A percentile compares a stretch with the other conserved stretches of the same genome.
These are phyloP conservation scores for Mohoua ochrocephala DNA, from an alignment of 2,113 vertebrate genomes.

Conservation along the genomic window DNA sequence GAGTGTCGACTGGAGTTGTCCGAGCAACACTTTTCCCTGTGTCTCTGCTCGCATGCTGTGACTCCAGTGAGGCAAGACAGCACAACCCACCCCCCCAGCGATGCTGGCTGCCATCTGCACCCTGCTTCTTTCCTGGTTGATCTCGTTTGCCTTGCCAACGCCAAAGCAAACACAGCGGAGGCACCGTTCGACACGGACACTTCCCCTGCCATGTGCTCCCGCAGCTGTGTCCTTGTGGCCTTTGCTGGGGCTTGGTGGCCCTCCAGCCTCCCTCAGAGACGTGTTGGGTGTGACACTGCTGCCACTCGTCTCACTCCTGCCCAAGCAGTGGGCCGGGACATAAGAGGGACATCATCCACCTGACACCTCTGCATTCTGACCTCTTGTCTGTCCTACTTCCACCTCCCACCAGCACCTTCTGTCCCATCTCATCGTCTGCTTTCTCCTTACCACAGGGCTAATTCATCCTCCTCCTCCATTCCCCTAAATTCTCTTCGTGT, in stretches of 20 bases:
- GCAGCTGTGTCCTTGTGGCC: rapidly evolving
- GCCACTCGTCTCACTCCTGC: rapidly evolving
- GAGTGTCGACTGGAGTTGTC: neutral
- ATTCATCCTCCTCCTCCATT: neutral
- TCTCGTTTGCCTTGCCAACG: neutral
- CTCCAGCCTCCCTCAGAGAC: neutral
- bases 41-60: neutral
- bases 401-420: neutral
- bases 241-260: neutral
- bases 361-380: rapidly evolving
- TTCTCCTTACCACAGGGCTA: neutral
- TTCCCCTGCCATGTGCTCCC: neutral
- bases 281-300: rapidly evolving
- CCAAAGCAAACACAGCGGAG: neutral
- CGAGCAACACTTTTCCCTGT: neutral
- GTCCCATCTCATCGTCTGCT: rapidly evolving
- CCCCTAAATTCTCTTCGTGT: neutral
- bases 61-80: neutral
- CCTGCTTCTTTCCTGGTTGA: neutral
- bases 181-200: rapidly evolving
- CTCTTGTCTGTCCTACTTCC: neutral
- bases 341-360: neutral
- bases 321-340: rapidly evolving
- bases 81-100: neutral
- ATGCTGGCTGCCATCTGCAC: neutral